Evolutionary conservation across 2,113 vertebrate genomes (phyloP), one percentile per base, ranked within the genome.

Genomic region (Aspidoscelis tigris): DNA sequence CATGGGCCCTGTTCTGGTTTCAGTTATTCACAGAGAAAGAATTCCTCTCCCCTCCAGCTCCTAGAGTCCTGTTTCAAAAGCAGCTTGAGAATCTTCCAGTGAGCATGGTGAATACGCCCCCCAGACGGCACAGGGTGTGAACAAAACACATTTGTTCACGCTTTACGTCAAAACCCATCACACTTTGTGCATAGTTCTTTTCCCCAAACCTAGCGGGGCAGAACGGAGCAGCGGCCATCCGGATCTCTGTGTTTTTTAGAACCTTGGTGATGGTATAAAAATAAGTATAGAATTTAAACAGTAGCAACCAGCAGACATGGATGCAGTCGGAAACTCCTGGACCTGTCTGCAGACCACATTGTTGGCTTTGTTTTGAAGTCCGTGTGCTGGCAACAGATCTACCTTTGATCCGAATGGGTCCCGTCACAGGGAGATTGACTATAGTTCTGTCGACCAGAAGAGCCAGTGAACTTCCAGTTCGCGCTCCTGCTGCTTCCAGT

Each of bases 21-120:
- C 70, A 65, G 43, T 74, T 85, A 74, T 79, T 73, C 83, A 77
- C n/a, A 26, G 7, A n/a, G 47, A 74, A 80, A 66, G 77, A 72
- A 79, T 73, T 72, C 73, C 21, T 72, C 5, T 44, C 41, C 2
- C 33, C 65, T 41, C 55, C 18, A 16, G 26, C 41, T 22, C 1
- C 24, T 55, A 73, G 43, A 39, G 4, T 77, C 50, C 58, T 72
- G 71, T 43, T 61, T 74, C 44, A 65, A 85, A 85, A 79, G 69
- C 76, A 26, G 69, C 58, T 50, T 22, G 69, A 73, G 33, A 79
- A 41, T 24, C 3, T 65, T 73, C 44, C 61, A n/a, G 8, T 10
- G 76, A 39, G 43, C 65, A 53, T 74, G 43, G 20, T 14, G 14
- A 65, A 44, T 50, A 24, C n/a, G 24, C 14, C 20, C 14, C n/a